A percentile compares a stretch with the other conserved stretches of the same genome.
Conservation (phyloP, 30 jellyfish, hydroid and myxozoan species). For the Euphysa ruthae region DNA sequence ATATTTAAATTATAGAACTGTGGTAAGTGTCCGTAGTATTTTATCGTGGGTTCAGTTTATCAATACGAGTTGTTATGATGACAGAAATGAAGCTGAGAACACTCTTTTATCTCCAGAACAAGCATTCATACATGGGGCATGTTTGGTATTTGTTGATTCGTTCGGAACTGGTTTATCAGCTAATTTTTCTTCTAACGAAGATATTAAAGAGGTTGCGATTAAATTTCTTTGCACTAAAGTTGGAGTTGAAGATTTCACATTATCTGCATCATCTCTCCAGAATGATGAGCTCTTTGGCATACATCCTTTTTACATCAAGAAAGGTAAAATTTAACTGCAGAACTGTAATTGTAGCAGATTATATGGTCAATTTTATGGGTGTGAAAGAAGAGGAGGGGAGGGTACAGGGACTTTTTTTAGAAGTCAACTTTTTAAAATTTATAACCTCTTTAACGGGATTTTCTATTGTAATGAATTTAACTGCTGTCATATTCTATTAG, state of each 20-base stretch:
- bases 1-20: no score
- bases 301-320: slow-evolving; percentile 38
- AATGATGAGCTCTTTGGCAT: slow-evolving; percentile 36
- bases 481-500: not conserved
- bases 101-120: slow-evolving; percentile 22
- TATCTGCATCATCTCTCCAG: not conserved
- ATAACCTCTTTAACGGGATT: no score
- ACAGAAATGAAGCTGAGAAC: not conserved
- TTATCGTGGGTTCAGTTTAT: slow-evolving; percentile 72
- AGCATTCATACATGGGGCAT: slow-evolving; percentile 77
- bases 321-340: slow-evolving; percentile 37
- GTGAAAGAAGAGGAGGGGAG: no score
- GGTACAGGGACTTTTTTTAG: no score
- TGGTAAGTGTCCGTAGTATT: slow-evolving; percentile 66
- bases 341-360: not conserved
- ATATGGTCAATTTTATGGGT: no score
- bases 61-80: slow-evolving; percentile 28
- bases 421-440: no score
- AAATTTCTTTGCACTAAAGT: slow-evolving; percentile 6
- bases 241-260: not conserved
- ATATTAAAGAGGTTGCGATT: not conserved
- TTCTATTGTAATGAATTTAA: not conserved
- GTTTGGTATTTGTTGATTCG: slow-evolving; percentile 78
- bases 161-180: slow-evolving; percentile 56
- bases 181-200: not conserved